These are phyloP conservation scores for Echinarachnius parma DNA, from an alignment of 53 echinoderm and acorn worm species.

Conservation along the genomic window DNA sequence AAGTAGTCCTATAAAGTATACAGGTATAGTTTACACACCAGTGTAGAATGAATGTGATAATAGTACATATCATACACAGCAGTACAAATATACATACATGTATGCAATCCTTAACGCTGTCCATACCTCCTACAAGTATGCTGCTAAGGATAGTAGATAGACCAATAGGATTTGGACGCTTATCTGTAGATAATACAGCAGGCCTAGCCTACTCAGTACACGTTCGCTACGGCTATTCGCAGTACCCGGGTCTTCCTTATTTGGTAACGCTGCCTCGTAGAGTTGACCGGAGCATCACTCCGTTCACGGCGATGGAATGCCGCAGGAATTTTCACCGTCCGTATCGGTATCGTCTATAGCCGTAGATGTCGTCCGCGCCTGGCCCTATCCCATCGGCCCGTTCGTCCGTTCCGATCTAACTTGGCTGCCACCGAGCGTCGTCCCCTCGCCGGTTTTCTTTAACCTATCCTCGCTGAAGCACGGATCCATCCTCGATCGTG, in stretches of 20 bases:
- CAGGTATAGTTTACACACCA: too few relatives aligned
- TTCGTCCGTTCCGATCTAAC: slow-evolving; percentile 16
- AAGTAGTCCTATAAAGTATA: too few relatives aligned
- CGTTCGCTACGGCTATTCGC: slow-evolving; percentile 19
- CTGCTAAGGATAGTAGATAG: too few relatives aligned
- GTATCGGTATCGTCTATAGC: slow-evolving; percentile 13
- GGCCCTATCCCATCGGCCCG: neutral
- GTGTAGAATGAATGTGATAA: too few relatives aligned
- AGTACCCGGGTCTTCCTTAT: slow-evolving; percentile 40
- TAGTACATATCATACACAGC: too few relatives aligned
- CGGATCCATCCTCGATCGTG: slow-evolving; percentile 36
- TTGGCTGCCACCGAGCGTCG: slow-evolving; percentile 20
- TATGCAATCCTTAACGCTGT: neutral
- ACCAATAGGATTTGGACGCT: too few relatives aligned
- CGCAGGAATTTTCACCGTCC: slow-evolving; percentile 47
- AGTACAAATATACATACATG: neutral
- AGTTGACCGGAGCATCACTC: slow-evolving; percentile 39
- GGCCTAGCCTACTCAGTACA: neutral
- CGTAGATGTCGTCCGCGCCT: slow-evolving; percentile 11
- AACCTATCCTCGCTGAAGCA: slow-evolving; percentile 50
- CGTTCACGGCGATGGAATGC: slow-evolving; percentile 46
- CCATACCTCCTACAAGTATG: neutral
- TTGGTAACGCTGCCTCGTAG: slow-evolving; percentile 40
- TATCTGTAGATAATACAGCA: slow-evolving; percentile 8
- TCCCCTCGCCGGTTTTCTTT: slow-evolving; percentile 39